These are phyloP conservation scores for fruit fly (Drosophila melanogaster) DNA, from an alignment of 1,140 invertebrate genomes.

Conservation along the genomic window DNA sequence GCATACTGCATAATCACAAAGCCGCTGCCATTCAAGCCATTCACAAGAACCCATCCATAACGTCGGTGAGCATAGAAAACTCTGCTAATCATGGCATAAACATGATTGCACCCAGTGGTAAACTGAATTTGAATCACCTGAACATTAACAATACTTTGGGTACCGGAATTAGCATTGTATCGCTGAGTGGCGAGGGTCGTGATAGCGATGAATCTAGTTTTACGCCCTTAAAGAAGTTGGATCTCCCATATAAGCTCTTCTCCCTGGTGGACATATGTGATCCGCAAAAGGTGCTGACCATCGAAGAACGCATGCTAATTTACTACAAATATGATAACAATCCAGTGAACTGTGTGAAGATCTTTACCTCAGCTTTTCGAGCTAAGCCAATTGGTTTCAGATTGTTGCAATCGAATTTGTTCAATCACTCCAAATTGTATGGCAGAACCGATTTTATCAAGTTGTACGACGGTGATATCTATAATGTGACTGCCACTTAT, in stretches of 20 bases:
- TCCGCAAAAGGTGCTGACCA: slow-evolving; percentile 94
- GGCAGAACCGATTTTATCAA: slow-evolving; percentile 93
- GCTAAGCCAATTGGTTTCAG: slow-evolving; percentile 95
- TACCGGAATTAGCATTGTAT: slow-evolving; percentile 94
- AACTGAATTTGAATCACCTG: slow-evolving; percentile 89
- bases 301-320: slow-evolving; percentile 95
- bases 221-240: slow-evolving; percentile 91
- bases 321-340: slow-evolving; percentile 99
- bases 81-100: slow-evolving; percentile 97
- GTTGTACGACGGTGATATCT: slow-evolving; percentile 96
- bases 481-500: slow-evolving; percentile 91
- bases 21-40: slow-evolving; percentile 96
- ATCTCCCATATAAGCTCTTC: slow-evolving; percentile 97
- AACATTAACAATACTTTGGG: slow-evolving; percentile 94
- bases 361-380: slow-evolving; percentile 93
- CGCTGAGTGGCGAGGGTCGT: slow-evolving; percentile 96
- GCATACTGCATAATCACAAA: slow-evolving; percentile 97
- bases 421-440: slow-evolving; percentile 93
- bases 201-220: slow-evolving; percentile 95
- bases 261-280: slow-evolving; percentile 98
- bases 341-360: slow-evolving; percentile 98
- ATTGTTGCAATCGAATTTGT: slow-evolving; percentile 96
- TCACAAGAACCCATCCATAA: slow-evolving; percentile 92
- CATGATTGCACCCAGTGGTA: slow-evolving; percentile 93
- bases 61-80: slow-evolving; percentile 92